A percentile compares a stretch with the other conserved stretches of the same genome.
Evolutionary conservation across 1,140 invertebrate genomes (phyloP).

Genomic region (Diprion similis): DNA sequence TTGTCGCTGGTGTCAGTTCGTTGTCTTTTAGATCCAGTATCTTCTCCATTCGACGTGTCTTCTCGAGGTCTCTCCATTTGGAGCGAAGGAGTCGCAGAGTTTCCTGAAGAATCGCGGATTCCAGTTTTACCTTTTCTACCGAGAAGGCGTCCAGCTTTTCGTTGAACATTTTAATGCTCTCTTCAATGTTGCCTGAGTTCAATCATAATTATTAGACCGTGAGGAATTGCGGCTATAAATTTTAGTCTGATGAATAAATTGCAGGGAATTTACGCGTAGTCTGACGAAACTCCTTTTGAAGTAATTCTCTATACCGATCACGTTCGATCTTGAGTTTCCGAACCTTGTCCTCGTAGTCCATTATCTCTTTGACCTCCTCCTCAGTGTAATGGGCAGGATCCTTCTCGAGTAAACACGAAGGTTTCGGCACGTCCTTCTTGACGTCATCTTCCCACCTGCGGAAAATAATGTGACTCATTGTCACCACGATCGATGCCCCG

Average conservation of each 20-base stretch:
- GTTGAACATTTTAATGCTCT: slow-evolving; percentile 66
- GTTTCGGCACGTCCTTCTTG: slow-evolving; percentile 70
- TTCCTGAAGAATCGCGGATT: slow-evolving; percentile 68
- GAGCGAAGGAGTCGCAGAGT: slow-evolving; percentile 37
- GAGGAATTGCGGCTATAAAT: no score
- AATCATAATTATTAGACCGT: background rate
- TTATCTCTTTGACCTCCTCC: slow-evolving; percentile 64
- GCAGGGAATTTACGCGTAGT: slow-evolving; percentile 45
- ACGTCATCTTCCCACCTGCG: slow-evolving; percentile 72
- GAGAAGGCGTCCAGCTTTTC: slow-evolving; percentile 63
- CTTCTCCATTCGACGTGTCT: slow-evolving; percentile 18
- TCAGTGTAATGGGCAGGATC: slow-evolving; percentile 64
- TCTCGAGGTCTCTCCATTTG: slow-evolving; percentile 9
- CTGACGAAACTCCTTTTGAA: slow-evolving; percentile 66
- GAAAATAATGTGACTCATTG: background rate
- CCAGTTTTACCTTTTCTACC: slow-evolving; percentile 64
- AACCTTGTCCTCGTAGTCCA: slow-evolving; percentile 68
- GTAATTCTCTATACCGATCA: slow-evolving; percentile 66
- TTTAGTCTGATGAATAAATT: no score
- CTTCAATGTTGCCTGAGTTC: slow-evolving; percentile 57
- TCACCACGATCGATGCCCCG: background rate
- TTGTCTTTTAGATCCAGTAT: slow-evolving; percentile 20
- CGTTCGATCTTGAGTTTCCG: slow-evolving; percentile 62
- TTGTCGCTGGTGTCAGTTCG: slow-evolving; percentile 18
- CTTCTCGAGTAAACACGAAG: slow-evolving; percentile 69